Evolutionary conservation across 1,140 invertebrate species (phyloP).

Genomic region (Mercenaria mercenaria): DNA sequence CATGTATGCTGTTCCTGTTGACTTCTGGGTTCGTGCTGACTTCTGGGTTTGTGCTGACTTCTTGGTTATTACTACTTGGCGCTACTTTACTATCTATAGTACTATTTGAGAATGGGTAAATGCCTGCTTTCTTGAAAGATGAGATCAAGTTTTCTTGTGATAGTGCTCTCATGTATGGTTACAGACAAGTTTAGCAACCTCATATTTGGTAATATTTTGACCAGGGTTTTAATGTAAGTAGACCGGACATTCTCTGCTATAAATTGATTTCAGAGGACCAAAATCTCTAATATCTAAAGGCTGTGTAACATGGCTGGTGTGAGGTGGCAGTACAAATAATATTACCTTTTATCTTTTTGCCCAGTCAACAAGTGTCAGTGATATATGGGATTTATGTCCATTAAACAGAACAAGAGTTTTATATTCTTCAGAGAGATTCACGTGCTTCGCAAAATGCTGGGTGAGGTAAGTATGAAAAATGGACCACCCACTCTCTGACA

Average conservation of each 20-base stretch:
- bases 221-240: constrained; percentile 43
- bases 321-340: too few species aligned
- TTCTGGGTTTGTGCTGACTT: not conserved
- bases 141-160: constrained; percentile 62
- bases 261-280: constrained; percentile 69
- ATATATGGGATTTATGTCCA: constrained; percentile 81
- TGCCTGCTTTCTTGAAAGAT: constrained; percentile 60
- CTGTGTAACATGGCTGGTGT: constrained; percentile 45
- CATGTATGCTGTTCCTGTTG: not conserved
- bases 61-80: constrained; percentile 22
- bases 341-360: constrained; percentile 67
- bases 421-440: constrained; percentile 72
- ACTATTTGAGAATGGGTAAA: constrained; percentile 54
- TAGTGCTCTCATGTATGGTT: constrained; percentile 59
- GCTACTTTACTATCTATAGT: not conserved
- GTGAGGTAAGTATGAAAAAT: constrained; percentile 86
- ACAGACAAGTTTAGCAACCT: constrained; percentile 36
- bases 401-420: constrained; percentile 84
- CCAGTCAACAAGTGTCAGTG: constrained; percentile 60
- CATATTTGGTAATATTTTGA: constrained; percentile 38
- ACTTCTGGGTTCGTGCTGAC: too few species aligned
- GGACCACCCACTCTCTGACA: constrained; percentile 86
- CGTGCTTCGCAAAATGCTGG: constrained; percentile 83
- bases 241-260: constrained; percentile 40
- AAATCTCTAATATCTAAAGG: constrained; percentile 62